These are phyloP conservation scores for Catamblyrhynchus diadema DNA, from an alignment of 2,797 vertebrate species.

Conservation along the genomic window DNA sequence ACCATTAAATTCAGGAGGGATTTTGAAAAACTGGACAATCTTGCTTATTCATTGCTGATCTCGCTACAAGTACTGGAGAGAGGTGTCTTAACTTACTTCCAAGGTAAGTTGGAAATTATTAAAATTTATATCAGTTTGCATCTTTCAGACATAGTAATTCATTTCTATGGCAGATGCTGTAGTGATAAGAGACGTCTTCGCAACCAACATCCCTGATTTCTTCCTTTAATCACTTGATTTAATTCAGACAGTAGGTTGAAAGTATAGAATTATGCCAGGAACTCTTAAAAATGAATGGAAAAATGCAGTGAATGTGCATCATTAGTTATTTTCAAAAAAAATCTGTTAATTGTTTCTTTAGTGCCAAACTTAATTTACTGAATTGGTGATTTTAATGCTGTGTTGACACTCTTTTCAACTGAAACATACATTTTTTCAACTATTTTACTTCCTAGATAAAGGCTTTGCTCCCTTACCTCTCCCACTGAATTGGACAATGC, in stretches of 20 bases:
- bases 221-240: background rate
- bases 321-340: background rate
- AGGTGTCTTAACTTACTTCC: background rate
- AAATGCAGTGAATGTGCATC: background rate
- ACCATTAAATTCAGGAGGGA: background rate
- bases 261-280: background rate
- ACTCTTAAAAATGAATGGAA: background rate
- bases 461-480: slow-evolving; percentile 81
- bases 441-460: background rate
- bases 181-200: background rate
- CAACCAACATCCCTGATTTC: background rate
- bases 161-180: background rate
- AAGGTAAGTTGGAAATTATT: background rate
- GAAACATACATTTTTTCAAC: background rate
- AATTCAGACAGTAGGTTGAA: background rate
- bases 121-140: background rate
- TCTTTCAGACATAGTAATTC: background rate
- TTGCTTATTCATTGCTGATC: background rate
- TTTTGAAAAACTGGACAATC: background rate
- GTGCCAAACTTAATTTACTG: background rate
- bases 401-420: background rate
- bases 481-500: slow-evolving; percentile 98
- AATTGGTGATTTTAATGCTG: background rate
- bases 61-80: background rate
- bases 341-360: background rate